phyloP scores from a whole-genome alignment of 2,113 vertebrate species.

The Oenanthe melanoleuca region DNA sequence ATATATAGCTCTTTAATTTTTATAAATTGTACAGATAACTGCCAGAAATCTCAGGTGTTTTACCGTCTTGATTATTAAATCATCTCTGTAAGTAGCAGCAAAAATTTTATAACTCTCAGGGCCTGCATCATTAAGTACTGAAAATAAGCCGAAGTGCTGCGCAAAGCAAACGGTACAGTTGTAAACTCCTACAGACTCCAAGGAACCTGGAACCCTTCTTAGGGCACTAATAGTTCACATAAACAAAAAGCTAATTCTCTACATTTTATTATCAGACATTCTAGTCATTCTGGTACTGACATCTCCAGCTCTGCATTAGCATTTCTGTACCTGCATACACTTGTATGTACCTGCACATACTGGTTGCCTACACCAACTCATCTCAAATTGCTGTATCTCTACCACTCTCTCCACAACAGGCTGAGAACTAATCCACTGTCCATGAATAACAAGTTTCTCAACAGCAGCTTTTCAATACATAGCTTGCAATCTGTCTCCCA shows the following conservation, averaged over 20 bases:
- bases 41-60: slow-evolving; percentile 32
- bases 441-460: slow-evolving; percentile 39
- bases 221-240: background rate
- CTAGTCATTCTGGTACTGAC: background rate
- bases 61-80: slow-evolving; percentile 19
- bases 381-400: background rate
- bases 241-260: background rate
- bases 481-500: slow-evolving; percentile 54
- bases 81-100: slow-evolving; percentile 48
- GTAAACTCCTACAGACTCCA: slow-evolving; percentile 22
- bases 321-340: background rate
- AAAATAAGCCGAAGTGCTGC: slow-evolving; percentile 41
- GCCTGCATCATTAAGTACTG: slow-evolving; percentile 56
- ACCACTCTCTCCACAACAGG: background rate
- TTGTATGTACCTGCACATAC: background rate
- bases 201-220: background rate
- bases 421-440: background rate
- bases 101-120: slow-evolving; percentile 48
- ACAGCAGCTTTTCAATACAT: slow-evolving; percentile 45
- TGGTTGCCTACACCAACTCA: background rate
- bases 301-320: background rate
- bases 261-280: background rate
- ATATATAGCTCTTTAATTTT: slow-evolving; percentile 13
- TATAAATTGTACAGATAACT: slow-evolving; percentile 10
- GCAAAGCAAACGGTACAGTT: slow-evolving; percentile 35